Base-by-base conservation (phyloP, 2,113 vertebrate species). In the Maccullochella peelii region DNA sequence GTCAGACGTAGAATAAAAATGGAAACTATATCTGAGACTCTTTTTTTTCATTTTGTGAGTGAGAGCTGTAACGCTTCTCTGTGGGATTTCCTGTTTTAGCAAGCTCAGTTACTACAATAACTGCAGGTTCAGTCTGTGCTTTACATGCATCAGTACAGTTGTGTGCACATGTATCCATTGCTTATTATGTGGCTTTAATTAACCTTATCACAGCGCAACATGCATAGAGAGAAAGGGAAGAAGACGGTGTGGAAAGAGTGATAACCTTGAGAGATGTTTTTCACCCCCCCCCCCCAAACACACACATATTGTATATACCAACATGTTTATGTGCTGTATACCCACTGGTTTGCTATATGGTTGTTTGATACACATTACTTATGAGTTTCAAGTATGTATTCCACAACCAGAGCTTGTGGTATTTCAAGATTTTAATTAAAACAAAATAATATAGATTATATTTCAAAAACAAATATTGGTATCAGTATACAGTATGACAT, bases 231-330 rank as follows among this genome's bases (percentile, higher is more conserved):
- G 77, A 78, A 86, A 77, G 42, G 55, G 63, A 83, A 25, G 59
- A 61, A 42, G 38, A 38, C 38, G 16, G 47, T 5, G 67, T 16
- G n/a, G 61, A 69, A 57, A 57, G 62, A 84, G 67, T 47, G 90
- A 91, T 93, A 89, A 90, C 91, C 82, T 81, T 83, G 71, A 83
- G 57, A 79, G 61, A n/a, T n/a, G n/a, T n/a, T n/a, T n/a, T n/a
- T n/a, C 25, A 8, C 3, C 14, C 2, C 18, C 38, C 38, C 0
- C 18, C 25, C 16, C 3, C 30, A 38, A 18, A 42, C 33, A 47
- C 25, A 73, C 63, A 58, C n/a, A 23, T 11, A 33, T 18, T 36
- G 61, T 11, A 62, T 69, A 55, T 4, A 30, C 67, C 16, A 62
- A 59, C 5, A 25, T 23, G 23, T 33, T 63, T 18, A 58, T 77